A percentile compares a stretch with the other conserved stretches of the same genome.
Conservation (phyloP, 2,113 vertebrate species). For the Andinoacara biseriatus region DNA sequence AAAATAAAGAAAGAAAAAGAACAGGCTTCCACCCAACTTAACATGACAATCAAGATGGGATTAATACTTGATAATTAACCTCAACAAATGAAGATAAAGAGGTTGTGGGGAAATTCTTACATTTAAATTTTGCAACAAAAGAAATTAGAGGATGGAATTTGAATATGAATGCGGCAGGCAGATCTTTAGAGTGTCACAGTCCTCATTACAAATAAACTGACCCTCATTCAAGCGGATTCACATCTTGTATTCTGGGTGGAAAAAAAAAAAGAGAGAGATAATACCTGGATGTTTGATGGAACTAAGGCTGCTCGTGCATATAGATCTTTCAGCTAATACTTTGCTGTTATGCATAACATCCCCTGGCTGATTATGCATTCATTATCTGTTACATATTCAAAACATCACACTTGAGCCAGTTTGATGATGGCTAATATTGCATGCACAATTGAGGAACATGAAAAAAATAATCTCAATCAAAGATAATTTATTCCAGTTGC, state of each 20-base stretch:
- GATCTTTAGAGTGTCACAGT: constrained; percentile 28
- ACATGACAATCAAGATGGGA: constrained; percentile 64
- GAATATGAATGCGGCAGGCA: constrained; percentile 55
- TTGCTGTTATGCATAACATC: constrained; percentile 44
- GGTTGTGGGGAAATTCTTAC: constrained; percentile 28
- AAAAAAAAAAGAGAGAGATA: constrained; percentile 30
- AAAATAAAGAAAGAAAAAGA: constrained; percentile 51
- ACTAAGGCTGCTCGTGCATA: constrained; percentile 7
- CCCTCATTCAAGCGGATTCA: constrained; percentile 24
- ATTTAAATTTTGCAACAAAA: constrained; percentile 53
- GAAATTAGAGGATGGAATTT: constrained; percentile 50
- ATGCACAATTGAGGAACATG: constrained; percentile 55
- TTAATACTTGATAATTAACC: constrained; percentile 74
- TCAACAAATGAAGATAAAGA: constrained; percentile 56
- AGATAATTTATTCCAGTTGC: constrained; percentile 67
- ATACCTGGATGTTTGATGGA: constrained; percentile 33
- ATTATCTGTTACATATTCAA: constrained; percentile 73
- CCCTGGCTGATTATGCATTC: constrained; percentile 65
- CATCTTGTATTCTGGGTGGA: constrained; percentile 5
- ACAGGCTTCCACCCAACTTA: constrained; percentile 51
- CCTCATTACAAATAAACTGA: constrained; percentile 48
- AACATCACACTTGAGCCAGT: constrained; percentile 58
- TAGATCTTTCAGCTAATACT: constrained; percentile 46
- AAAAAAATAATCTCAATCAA: constrained; percentile 53
- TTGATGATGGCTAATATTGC: constrained; percentile 66